These are phyloP conservation scores for Microvelia longipes DNA, from an alignment of 1,140 invertebrate species.

Conservation along the genomic window DNA sequence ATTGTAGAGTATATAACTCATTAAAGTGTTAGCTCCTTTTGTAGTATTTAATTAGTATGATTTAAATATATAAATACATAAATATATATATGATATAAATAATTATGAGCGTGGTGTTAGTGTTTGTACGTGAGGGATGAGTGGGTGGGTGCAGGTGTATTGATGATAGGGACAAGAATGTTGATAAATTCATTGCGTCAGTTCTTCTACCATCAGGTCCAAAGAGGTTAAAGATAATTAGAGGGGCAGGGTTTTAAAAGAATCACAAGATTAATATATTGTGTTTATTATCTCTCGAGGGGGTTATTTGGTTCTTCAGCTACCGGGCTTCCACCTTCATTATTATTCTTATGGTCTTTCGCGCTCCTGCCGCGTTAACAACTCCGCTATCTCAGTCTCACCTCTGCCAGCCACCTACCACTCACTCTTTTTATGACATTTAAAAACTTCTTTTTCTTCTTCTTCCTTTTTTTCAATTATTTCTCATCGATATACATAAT, in stretches of 20 bases:
- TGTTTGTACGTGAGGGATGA: neutral
- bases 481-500: neutral
- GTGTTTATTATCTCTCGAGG: neutral
- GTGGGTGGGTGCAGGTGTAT: neutral
- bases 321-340: neutral
- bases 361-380: neutral
- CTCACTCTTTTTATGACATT: neutral
- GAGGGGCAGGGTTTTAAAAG: neutral
- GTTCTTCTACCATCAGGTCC: neutral
- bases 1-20: too few relatives aligned
- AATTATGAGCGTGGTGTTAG: too few relatives aligned
- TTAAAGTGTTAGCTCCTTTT: too few relatives aligned
- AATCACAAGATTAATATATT: neutral
- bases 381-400: neutral
- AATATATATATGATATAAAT: too few relatives aligned
- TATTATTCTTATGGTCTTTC: neutral
- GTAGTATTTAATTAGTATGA: too few relatives aligned
- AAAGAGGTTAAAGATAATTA: neutral
- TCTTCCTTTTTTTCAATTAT: neutral
- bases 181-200: neutral
- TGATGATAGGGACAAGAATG: neutral
- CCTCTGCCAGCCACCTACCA: neutral
- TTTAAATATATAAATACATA: too few relatives aligned
- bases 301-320: neutral
- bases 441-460: neutral